These are phyloP conservation scores for Leptinotarsa undecemlineata DNA, from an alignment of 1,140 invertebrate genomes.

Conservation along the genomic window DNA sequence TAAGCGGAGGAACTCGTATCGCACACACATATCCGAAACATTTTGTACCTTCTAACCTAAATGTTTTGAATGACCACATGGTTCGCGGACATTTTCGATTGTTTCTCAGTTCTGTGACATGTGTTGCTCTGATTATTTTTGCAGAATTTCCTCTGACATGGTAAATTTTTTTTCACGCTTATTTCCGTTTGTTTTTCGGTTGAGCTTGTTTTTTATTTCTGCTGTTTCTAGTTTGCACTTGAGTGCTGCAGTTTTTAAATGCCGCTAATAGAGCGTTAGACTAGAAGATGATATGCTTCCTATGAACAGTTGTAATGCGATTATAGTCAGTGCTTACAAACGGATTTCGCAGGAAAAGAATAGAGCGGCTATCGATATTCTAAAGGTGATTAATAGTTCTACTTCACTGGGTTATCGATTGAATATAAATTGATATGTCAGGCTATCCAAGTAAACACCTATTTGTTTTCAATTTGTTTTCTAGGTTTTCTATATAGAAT, in stretches of 20 bases:
- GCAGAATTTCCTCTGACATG: neutral
- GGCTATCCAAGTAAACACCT: too few species aligned
- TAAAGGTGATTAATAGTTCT: too few species aligned
- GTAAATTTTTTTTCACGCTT: slow-evolving; percentile 2
- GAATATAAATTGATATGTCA: too few species aligned
- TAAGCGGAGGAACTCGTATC: neutral
- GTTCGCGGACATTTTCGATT: neutral
- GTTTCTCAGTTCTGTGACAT: slow-evolving; percentile 7
- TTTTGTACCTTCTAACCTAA: neutral
- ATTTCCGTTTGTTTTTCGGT: neutral
- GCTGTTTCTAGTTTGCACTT: neutral
- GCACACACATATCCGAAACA: neutral
- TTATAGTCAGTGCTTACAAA: too few species aligned
- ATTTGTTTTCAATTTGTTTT: too few species aligned
- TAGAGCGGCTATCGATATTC: too few species aligned
- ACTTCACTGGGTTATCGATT: too few species aligned
- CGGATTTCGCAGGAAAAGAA: too few species aligned
- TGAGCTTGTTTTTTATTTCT: slow-evolving; percentile 2
- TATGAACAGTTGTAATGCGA: too few species aligned
- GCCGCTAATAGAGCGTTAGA: neutral
- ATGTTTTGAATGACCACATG: slow-evolving; percentile 1
- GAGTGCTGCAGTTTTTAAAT: neutral
- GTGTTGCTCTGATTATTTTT: slow-evolving; percentile 1
- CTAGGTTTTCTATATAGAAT: too few species aligned
- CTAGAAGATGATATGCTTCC: neutral